Evolutionary conservation across 2,888 invertebrate genomes (phyloP).

Genomic region (Agrotis segetum): DNA sequence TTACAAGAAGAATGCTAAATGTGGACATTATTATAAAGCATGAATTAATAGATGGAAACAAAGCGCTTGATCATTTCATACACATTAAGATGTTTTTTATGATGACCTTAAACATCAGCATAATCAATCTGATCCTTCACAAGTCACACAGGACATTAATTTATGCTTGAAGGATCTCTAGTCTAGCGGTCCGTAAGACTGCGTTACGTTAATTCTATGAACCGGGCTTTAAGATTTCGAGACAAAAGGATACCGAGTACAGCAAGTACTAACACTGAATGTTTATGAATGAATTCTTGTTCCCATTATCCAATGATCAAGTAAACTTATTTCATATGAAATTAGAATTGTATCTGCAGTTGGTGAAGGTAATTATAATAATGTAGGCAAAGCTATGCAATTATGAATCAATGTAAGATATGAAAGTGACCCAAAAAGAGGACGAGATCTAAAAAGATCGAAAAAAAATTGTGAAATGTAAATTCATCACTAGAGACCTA

Average conservation of each 20-base stretch:
- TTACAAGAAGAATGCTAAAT: neutral
- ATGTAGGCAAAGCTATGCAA: neutral
- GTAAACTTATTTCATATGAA: too few relatives aligned
- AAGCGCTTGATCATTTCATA: neutral
- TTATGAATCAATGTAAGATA: too few relatives aligned
- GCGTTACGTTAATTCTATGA: too few relatives aligned
- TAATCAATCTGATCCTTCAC: neutral
- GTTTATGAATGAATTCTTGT: conserved; percentile 27
- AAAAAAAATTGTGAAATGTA: neutral
- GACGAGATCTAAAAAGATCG: neutral
- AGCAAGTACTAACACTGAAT: conserved; percentile 9
- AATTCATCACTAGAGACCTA: neutral
- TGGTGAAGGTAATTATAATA: neutral
- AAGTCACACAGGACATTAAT: neutral
- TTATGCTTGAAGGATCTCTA: conserved; percentile 5
- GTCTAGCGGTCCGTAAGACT: too few relatives aligned
- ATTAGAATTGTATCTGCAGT: neutral
- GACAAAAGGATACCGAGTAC: conserved; percentile 9
- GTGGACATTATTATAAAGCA: neutral
- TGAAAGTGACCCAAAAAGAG: neutral
- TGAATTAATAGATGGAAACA: neutral
- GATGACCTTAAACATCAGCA: neutral
- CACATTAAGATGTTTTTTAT: neutral
- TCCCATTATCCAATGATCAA: neutral
- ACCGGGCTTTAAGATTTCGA: conserved; percentile 2